These are phyloP conservation scores for Agrotis ipsilon DNA, from an alignment of 2,888 invertebrate genomes.

Conservation along the genomic window DNA sequence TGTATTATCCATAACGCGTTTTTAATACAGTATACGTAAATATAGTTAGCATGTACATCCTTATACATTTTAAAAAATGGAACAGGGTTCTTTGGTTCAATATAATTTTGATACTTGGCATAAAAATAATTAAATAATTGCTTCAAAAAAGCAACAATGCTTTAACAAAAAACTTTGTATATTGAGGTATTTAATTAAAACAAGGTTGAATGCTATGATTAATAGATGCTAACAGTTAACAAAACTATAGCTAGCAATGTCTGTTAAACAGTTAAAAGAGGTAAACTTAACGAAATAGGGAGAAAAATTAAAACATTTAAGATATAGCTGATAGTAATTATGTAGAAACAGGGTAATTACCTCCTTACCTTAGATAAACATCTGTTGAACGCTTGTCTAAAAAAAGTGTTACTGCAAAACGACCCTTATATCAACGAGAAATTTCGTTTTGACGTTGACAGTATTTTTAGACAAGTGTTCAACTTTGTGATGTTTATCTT, in stretches of 20 bases:
- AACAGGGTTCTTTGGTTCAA: slow-evolving; percentile 37
- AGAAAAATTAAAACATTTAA: background rate
- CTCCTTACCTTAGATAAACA: no score
- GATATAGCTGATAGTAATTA: slow-evolving; percentile 7
- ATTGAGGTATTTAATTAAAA: slow-evolving; percentile 21
- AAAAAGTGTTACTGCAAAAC: no score
- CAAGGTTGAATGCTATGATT: background rate
- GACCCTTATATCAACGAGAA: no score
- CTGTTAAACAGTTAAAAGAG: no score
- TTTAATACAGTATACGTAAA: slow-evolving; percentile 76
- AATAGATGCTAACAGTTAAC: background rate
- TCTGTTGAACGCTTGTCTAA: no score
- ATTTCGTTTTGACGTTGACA: no score
- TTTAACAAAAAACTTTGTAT: slow-evolving; percentile 23
- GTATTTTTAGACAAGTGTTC: no score
- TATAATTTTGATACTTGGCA: background rate
- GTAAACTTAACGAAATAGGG: slow-evolving; percentile 29
- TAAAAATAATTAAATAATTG: slow-evolving; percentile 1
- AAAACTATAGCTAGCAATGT: background rate
- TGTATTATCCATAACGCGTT: slow-evolving; percentile 88
- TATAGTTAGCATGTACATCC: slow-evolving; percentile 63
- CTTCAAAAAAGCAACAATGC: slow-evolving; percentile 3
- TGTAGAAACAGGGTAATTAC: background rate
- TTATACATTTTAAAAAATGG: slow-evolving; percentile 35
- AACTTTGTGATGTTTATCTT: no score